Conservation (phyloP, 2,797 vertebrate genomes). For the Urosaurus nigricauda region DNA sequence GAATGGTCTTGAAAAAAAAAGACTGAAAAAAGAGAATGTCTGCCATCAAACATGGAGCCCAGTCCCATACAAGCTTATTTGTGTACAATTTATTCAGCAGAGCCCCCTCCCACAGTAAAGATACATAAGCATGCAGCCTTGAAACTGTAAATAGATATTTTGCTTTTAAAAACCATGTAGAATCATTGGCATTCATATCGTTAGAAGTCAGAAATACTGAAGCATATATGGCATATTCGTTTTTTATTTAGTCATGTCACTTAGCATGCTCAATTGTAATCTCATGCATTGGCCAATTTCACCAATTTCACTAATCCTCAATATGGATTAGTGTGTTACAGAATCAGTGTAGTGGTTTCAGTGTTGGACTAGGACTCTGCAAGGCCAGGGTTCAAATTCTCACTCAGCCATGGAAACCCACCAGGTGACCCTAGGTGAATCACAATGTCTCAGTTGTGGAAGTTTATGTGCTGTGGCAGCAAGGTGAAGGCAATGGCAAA, state of each 20-base stretch:
- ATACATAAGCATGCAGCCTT: not conserved
- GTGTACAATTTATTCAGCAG: too few species aligned
- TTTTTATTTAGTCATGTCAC: not conserved
- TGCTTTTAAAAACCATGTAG: not conserved
- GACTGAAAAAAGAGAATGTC: not conserved
- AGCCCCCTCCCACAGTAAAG: not conserved
- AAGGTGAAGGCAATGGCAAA: too few species aligned
- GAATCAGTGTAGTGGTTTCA: too few species aligned
- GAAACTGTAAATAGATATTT: not conserved
- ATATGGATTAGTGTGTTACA: not conserved
- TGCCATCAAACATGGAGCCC: not conserved
- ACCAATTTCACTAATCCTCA: not conserved
- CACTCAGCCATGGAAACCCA: too few species aligned
- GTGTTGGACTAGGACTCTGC: too few species aligned
- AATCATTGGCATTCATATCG: too few species aligned
- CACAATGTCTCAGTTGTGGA: too few species aligned
- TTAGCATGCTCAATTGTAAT: not conserved
- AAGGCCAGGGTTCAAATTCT: too few species aligned
- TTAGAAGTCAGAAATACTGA: not conserved
- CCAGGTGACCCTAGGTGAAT: too few species aligned
- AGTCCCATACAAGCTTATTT: not conserved
- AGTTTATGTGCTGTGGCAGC: too few species aligned
- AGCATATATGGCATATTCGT: not conserved
- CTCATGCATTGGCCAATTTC: not conserved
- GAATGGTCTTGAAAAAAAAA: not conserved